Evolutionary conservation across 2,797 vertebrate species (phyloP).

Genomic region (Pseudochirops corinnae): DNA sequence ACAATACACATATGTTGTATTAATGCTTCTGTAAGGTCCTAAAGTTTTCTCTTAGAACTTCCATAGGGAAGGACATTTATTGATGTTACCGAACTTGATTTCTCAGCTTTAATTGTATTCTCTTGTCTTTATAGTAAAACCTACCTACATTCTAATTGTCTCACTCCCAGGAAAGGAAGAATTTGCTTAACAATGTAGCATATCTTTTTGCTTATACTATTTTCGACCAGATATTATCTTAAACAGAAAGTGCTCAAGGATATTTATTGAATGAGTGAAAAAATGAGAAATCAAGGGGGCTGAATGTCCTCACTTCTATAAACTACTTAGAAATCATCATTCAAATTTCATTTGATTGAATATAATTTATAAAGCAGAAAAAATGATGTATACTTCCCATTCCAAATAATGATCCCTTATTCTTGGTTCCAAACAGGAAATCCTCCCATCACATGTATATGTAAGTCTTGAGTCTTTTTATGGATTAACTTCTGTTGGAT

Average conservation of each 20-base stretch:
- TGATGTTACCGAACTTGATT: slow-evolving; percentile 65
- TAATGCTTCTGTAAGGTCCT: neutral
- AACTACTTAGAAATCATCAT: neutral
- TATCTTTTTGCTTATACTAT: neutral
- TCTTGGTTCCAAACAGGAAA: neutral
- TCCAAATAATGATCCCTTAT: neutral
- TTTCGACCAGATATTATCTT: neutral
- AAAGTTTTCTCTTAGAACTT: slow-evolving; percentile 55
- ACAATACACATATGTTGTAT: neutral
- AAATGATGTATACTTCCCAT: neutral
- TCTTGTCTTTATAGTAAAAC: slow-evolving; percentile 55
- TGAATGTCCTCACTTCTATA: neutral
- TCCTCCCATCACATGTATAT: neutral
- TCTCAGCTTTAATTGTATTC: slow-evolving; percentile 66
- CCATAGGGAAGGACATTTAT: slow-evolving; percentile 50
- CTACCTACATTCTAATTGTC: slow-evolving; percentile 26
- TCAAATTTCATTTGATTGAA: neutral
- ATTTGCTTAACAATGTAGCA: slow-evolving; percentile 33
- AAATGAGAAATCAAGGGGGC: neutral
- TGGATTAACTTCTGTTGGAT: neutral
- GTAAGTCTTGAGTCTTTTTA: neutral
- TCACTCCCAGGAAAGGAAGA: slow-evolving; percentile 9
- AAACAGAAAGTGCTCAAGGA: neutral
- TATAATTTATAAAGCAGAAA: neutral
- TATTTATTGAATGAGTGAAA: neutral